A percentile compares a stretch with the other conserved stretches of the same genome.
These are phyloP conservation scores for Tetrapedia diversipes DNA, from an alignment of 2,888 invertebrate genomes.

Conservation along the genomic window DNA sequence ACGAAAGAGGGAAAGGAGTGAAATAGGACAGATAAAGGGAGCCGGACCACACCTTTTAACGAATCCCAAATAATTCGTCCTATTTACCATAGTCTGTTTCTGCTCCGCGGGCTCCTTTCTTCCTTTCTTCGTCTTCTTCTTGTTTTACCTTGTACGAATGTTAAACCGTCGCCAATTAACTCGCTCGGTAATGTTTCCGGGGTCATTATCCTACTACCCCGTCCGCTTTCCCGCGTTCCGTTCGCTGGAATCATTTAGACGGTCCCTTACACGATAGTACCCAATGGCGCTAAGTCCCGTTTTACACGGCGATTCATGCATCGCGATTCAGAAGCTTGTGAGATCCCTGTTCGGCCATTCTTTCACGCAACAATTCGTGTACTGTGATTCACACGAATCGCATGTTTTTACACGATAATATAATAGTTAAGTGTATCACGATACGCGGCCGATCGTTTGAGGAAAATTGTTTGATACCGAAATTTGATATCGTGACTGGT, in stretches of 20 bases:
- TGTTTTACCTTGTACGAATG: slow-evolving; percentile 16
- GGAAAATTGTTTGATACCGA: too few relatives aligned
- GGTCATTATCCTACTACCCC: slow-evolving; percentile 58
- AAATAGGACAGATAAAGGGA: not conserved
- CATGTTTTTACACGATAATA: too few relatives aligned
- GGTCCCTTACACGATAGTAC: slow-evolving; percentile 40
- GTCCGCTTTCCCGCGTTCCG: slow-evolving; percentile 1
- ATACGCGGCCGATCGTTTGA: too few relatives aligned
- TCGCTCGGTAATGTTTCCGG: slow-evolving; percentile 46
- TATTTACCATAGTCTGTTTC: slow-evolving; percentile 43
- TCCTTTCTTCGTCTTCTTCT: not conserved
- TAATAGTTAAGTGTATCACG: too few relatives aligned
- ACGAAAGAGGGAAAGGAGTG: not conserved
- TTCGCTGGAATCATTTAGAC: slow-evolving; percentile 53
- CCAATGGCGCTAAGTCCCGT: slow-evolving; percentile 13
- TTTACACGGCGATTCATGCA: too few relatives aligned
- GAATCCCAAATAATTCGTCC: slow-evolving; percentile 59
- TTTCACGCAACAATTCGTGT: too few relatives aligned
- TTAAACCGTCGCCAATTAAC: slow-evolving; percentile 61
- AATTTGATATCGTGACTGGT: too few relatives aligned
- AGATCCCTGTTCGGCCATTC: too few relatives aligned
- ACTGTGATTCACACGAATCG: too few relatives aligned
- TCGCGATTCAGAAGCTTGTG: too few relatives aligned
- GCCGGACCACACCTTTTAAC: slow-evolving; percentile 51
- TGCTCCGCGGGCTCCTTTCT: not conserved